A percentile compares a stretch with the other conserved stretches of the same genome.
Evolutionary conservation across 2,888 invertebrate species (phyloP).

Genomic region (Nemotelus nigrinus): DNA sequence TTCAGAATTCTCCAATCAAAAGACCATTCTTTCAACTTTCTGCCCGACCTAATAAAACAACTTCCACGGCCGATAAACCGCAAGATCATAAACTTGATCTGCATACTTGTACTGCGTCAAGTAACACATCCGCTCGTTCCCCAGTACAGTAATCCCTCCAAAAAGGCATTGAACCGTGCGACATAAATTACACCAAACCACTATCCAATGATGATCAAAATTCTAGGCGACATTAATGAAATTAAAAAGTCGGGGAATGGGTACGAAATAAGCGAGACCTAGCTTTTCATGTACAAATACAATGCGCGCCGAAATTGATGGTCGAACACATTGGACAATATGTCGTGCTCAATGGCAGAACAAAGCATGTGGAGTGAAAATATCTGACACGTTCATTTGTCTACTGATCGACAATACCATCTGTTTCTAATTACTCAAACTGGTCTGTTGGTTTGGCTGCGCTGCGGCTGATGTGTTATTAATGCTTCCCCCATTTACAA

Average conservation of each 20-base stretch:
- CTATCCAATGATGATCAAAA: constrained; percentile 24
- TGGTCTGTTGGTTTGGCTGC: neutral
- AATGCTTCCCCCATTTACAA: constrained; percentile 21
- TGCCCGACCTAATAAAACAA: too few species aligned
- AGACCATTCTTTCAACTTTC: too few species aligned
- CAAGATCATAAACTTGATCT: too few species aligned
- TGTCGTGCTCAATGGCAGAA: constrained; percentile 4
- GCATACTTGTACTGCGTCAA: too few species aligned
- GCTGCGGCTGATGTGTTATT: neutral
- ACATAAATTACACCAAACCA: constrained; percentile 26
- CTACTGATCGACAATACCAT: constrained; percentile 33
- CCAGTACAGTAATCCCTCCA: too few species aligned
- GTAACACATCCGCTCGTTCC: too few species aligned
- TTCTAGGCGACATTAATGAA: constrained; percentile 31
- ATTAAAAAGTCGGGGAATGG: constrained; percentile 3
- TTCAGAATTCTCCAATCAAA: too few species aligned
- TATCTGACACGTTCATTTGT: constrained; percentile 33
- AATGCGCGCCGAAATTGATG: neutral
- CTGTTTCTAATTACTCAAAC: constrained; percentile 35
- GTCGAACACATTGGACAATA: constrained; percentile 22
- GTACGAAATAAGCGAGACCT: neutral
- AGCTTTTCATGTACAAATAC: too few species aligned
- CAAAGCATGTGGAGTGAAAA: constrained; percentile 8
- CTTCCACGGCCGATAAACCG: too few species aligned
- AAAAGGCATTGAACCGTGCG: constrained; percentile 32